Base-by-base conservation (phyloP, 2,113 vertebrate species). In the Hydrolagus affinis region DNA sequence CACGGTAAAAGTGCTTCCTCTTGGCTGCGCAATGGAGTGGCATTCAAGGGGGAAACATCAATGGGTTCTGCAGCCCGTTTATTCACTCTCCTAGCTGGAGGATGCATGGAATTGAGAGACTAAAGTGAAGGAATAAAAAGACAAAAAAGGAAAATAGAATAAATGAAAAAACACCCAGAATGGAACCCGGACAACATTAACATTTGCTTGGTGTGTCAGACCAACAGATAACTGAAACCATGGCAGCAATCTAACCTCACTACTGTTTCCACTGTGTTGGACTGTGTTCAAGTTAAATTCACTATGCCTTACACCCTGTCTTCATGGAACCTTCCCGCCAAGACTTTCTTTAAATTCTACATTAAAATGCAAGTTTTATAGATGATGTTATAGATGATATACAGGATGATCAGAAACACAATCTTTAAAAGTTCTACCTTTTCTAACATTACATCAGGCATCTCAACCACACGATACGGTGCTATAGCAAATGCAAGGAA, bases 1-100 rank as follows among this genome's bases (percentile, higher is more conserved):
- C 78, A 83, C 60, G 78, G 78, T 83, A 83, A 66, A 62, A 83
- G 78, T 83, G 78, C 78, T 83, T 83, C 78, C 62, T 83, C 78
- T 66, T 83, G 78, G 78, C 78, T 83, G 66, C 64, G 78, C 78
- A 83, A 66, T 83, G 78, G 62, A 66, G 78, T 68, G 78, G 78
- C 60, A 83, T 83, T 83, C 78, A 83, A 83, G 60, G 64, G 78
- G 28, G 62, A 83, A 32, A 62, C 78, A 83, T 83, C 78, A 83
- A 10, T 64, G 78, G 78, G 78, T 60, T 83, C 78, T 83, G 78
- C 60, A 64, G 78, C 78, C 78, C 66, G 64, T 83, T 83, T 83
- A 83, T 62, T 83, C 78, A 83, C 60, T 60, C 78, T 83, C 78
- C 60, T 83, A 83, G 60, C 15, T 10, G 60, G 78, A 83, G 60